These are phyloP conservation scores for Siniperca scherzeri DNA, from an alignment of 2,797 vertebrate species.

Conservation along the genomic window DNA sequence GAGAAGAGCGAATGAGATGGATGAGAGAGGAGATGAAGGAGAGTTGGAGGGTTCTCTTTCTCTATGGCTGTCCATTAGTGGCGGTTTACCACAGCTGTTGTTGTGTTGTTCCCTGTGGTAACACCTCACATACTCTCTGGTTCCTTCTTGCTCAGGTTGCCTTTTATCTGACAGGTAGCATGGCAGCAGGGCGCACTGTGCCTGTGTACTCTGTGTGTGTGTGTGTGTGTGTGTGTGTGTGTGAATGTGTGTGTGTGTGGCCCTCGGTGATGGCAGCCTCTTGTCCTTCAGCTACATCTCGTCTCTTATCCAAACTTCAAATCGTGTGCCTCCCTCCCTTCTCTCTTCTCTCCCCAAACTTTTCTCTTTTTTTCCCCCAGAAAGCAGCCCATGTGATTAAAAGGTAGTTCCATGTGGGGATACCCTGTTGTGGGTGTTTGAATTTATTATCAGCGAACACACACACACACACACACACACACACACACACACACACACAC, in stretches of 20 bases:
- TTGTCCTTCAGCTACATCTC: constrained; percentile 71
- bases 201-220: constrained; percentile 25
- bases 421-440: constrained; percentile 61
- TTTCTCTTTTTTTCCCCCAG: constrained; percentile 7
- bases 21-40: constrained; percentile 70
- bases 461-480: constrained; percentile 39
- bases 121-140: constrained; percentile 67
- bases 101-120: constrained; percentile 78
- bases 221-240: constrained; percentile 33
- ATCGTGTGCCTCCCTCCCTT: constrained; percentile 27
- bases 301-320: constrained; percentile 69
- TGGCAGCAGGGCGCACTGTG: constrained; percentile 50
- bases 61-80: constrained; percentile 71
- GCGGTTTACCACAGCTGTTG: constrained; percentile 81
- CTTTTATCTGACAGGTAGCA: constrained; percentile 83
- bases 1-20: constrained; percentile 60
- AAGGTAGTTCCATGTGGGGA: constrained; percentile 56
- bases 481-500: too few relatives aligned
- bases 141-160: constrained; percentile 75
- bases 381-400: constrained; percentile 69
- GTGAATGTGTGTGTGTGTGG: constrained; percentile 61
- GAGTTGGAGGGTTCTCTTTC: constrained; percentile 59
- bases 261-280: constrained; percentile 61
- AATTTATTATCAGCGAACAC: constrained; percentile 55
- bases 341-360: constrained; percentile 28